A percentile compares a stretch with the other conserved stretches of the same genome.
These are phyloP conservation scores for Ramphastos sulfuratus DNA, from an alignment of 2,113 vertebrate species.

Conservation along the genomic window DNA sequence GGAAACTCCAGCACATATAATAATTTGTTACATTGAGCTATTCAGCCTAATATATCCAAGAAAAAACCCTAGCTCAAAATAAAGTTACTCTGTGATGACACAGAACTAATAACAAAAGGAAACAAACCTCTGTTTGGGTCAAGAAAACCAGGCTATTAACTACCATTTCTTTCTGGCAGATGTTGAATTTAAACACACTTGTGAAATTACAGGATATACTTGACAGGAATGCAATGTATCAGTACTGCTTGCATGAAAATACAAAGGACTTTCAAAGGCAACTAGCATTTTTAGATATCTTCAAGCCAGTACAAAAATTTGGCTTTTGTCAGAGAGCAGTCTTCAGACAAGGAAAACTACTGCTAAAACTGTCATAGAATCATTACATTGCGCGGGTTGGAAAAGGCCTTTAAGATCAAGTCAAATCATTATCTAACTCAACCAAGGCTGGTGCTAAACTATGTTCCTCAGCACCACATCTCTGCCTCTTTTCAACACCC, in stretches of 20 bases:
- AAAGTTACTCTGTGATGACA: constrained; percentile 66
- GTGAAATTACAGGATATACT: neutral
- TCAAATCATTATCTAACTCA: too few species aligned
- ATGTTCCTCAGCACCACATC: too few species aligned
- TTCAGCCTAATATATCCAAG: constrained; percentile 74
- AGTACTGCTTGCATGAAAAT: neutral
- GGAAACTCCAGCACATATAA: constrained; percentile 78
- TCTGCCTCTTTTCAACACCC: too few species aligned
- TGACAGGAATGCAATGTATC: neutral
- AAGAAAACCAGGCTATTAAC: constrained; percentile 59
- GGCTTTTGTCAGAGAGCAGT: neutral
- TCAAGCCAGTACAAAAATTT: neutral
- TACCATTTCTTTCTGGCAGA: neutral
- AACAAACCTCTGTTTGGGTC: constrained; percentile 48
- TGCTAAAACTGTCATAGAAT: neutral
- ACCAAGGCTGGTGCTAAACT: too few species aligned
- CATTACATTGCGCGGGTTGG: too few species aligned
- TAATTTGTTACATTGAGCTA: constrained; percentile 81
- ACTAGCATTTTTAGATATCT: neutral
- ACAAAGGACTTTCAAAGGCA: neutral
- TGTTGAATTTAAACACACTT: neutral
- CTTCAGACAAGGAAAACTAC: neutral
- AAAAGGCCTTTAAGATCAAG: too few species aligned
- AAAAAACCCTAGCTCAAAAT: constrained; percentile 67
- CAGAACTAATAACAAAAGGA: constrained; percentile 72